Evolutionary conservation across 2,113 vertebrate species (phyloP).

Genomic region (Calidris pygmaea): DNA sequence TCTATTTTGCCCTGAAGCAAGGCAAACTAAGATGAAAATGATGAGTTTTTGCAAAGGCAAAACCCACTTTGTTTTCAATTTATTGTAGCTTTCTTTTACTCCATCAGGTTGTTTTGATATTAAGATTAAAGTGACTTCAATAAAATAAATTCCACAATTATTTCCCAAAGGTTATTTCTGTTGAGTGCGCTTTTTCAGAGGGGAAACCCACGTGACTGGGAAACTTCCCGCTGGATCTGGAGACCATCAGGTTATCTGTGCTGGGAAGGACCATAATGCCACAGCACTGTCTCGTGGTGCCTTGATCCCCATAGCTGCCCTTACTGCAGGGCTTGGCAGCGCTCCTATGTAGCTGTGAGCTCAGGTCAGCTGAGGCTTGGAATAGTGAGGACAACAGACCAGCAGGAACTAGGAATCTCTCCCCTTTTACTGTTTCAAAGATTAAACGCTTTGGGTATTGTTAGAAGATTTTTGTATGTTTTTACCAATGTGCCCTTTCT

Average conservation of each 20-base stretch:
- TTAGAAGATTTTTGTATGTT: not conserved
- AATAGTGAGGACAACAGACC: not conserved
- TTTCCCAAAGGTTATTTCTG: not conserved
- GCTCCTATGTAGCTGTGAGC: accelerated
- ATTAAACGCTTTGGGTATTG: not conserved
- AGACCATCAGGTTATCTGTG: not conserved
- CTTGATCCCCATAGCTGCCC: accelerated
- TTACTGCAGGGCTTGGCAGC: not conserved
- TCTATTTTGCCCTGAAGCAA: conserved; percentile 14
- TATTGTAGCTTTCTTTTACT: not conserved
- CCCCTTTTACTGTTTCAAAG: not conserved
- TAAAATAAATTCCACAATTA: not conserved
- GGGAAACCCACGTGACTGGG: not conserved
- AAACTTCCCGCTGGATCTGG: not conserved
- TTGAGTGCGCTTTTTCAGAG: not conserved
- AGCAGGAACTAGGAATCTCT: not conserved
- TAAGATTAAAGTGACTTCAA: not conserved
- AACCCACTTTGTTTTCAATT: not conserved
- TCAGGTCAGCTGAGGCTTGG: not conserved
- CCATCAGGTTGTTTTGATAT: not conserved
- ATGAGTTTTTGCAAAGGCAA: not conserved
- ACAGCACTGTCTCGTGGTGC: too few relatives aligned
- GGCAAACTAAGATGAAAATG: not conserved
- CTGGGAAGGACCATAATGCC: not conserved
- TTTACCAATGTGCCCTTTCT: not conserved